Conservation (phyloP, 2,797 vertebrate species). For the Eospalax fontanierii region DNA sequence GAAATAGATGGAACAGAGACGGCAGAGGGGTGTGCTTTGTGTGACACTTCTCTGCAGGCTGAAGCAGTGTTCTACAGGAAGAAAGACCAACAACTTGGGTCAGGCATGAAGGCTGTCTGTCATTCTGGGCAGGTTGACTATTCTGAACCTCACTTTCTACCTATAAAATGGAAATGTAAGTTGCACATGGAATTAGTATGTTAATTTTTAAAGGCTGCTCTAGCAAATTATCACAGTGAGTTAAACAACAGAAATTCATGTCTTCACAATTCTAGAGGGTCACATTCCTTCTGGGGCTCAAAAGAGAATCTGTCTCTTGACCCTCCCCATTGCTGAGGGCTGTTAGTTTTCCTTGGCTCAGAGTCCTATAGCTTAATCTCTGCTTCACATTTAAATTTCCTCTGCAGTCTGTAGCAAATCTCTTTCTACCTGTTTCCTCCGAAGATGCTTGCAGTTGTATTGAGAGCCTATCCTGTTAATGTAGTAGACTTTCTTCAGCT, state of each 20-base stretch:
- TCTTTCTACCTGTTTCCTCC: background rate
- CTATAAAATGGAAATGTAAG: background rate
- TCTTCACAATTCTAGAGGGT: background rate
- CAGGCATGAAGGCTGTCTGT: background rate
- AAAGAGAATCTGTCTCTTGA: background rate
- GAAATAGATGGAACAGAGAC: background rate
- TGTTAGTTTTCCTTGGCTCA: background rate
- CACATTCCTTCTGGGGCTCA: background rate
- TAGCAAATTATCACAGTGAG: background rate
- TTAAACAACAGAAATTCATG: background rate
- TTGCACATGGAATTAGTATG: background rate
- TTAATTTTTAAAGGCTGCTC: background rate
- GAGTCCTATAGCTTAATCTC: background rate
- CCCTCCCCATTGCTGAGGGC: background rate
- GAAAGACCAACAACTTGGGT: background rate
- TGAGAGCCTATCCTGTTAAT: background rate
- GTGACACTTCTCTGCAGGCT: background rate
- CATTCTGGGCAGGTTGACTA: background rate
- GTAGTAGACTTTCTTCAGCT: background rate
- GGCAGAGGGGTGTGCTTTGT: accelerated
- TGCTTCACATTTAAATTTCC: background rate
- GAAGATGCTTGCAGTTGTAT: background rate
- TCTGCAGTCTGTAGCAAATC: background rate
- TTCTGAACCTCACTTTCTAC: background rate
- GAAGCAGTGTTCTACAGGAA: background rate